These are phyloP conservation scores for Tinamus guttatus DNA, from an alignment of 2,113 vertebrate genomes.

Conservation along the genomic window DNA sequence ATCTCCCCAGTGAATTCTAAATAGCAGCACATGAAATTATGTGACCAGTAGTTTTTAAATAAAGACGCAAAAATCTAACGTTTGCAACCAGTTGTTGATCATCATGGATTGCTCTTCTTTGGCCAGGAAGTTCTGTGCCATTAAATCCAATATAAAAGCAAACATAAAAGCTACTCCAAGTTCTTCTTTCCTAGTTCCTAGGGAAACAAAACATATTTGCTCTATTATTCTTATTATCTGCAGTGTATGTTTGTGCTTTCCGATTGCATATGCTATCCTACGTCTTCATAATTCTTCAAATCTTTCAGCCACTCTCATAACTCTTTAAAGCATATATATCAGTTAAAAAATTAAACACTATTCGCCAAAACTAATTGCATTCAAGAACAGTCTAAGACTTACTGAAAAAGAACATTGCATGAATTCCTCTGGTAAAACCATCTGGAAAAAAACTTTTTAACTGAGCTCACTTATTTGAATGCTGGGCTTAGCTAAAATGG, in stretches of 20 bases:
- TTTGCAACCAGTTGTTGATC: background rate
- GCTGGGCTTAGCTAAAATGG: background rate
- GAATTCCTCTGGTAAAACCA: background rate
- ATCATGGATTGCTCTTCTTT: background rate
- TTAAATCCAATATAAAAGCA: background rate
- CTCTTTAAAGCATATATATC: background rate
- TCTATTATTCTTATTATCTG: background rate
- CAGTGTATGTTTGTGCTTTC: background rate
- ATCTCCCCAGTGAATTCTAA: background rate
- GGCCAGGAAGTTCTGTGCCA: background rate
- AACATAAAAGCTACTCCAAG: background rate
- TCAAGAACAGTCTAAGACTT: background rate
- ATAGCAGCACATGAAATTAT: background rate
- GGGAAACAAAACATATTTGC: background rate
- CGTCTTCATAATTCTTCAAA: background rate
- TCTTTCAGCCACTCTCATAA: background rate
- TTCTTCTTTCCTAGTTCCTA: background rate
- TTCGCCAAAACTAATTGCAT: background rate
- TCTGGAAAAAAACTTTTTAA: background rate
- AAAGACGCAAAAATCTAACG: background rate
- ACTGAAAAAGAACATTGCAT: background rate
- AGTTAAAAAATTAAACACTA: background rate
- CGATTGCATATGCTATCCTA: too few relatives aligned
- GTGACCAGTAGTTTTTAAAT: background rate
- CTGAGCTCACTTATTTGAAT: fast-evolving